These are phyloP conservation scores for Marcusenius ussheri DNA, from an alignment of 2,113 vertebrate genomes.

Conservation along the genomic window DNA sequence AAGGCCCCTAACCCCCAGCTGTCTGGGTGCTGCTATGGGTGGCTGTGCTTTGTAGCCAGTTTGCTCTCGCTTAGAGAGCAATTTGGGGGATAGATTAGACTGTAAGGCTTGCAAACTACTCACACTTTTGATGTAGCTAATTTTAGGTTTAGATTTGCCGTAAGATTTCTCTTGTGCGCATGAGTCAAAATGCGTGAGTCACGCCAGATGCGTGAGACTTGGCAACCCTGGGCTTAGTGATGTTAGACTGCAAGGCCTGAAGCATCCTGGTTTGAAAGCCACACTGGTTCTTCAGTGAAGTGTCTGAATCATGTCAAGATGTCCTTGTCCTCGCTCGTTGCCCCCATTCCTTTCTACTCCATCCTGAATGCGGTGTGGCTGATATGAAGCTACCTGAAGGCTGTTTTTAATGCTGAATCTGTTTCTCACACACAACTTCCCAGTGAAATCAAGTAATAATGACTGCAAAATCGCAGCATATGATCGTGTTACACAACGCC, in stretches of 20 bases:
- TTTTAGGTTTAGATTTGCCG: neutral
- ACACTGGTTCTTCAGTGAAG: neutral
- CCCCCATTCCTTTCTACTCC: neutral
- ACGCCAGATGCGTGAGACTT: neutral
- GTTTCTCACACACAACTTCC: neutral
- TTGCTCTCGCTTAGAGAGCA: neutral
- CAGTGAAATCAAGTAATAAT: neutral
- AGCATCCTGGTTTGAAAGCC: neutral
- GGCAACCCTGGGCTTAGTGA: neutral
- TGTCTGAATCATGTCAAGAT: neutral
- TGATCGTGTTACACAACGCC: too few species aligned
- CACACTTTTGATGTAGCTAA: neutral
- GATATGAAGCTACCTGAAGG: neutral
- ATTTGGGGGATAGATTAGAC: neutral
- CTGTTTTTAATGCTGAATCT: neutral
- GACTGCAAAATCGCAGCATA: neutral
- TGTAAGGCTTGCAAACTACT: neutral
- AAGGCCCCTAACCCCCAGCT: too few species aligned
- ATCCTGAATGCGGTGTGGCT: neutral
- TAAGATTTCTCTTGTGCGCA: neutral
- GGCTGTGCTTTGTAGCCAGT: neutral
- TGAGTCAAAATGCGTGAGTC: neutral
- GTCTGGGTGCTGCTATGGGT: neutral
- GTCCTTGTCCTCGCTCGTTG: neutral
- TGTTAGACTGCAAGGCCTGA: neutral